A percentile compares a stretch with the other conserved stretches of the same genome.
Evolutionary conservation across 2,113 vertebrate species (phyloP).

Genomic region (Pao palembangensis): DNA sequence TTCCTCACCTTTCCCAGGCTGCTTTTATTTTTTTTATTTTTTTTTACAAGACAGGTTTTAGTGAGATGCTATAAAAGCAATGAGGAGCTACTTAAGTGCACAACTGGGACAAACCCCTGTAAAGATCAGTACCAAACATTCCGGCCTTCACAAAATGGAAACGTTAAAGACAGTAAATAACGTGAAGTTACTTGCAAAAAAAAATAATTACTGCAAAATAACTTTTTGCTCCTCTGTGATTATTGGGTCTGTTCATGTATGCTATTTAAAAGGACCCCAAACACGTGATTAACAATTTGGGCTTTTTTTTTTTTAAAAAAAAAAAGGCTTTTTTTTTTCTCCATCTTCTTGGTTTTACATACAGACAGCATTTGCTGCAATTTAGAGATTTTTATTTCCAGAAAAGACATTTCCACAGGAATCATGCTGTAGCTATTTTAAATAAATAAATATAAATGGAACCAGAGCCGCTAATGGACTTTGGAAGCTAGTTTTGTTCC

Average conservation of each 20-base stretch:
- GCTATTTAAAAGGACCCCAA: slow-evolving; percentile 48
- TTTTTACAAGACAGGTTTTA: slow-evolving; percentile 74
- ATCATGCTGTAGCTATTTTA: too few relatives aligned
- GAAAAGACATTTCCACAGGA: background rate
- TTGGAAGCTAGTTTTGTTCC: background rate
- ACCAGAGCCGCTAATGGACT: background rate
- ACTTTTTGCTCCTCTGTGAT: background rate
- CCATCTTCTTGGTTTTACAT: slow-evolving; percentile 50
- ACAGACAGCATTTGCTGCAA: slow-evolving; percentile 27
- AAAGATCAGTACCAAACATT: slow-evolving; percentile 62
- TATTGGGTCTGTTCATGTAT: slow-evolving; percentile 18
- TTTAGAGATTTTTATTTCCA: slow-evolving; percentile 29
- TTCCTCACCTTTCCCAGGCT: slow-evolving; percentile 41
- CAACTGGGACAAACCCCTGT: slow-evolving; percentile 65
- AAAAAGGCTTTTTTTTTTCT: background rate
- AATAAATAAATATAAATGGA: background rate
- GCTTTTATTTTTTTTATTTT: slow-evolving; percentile 24
- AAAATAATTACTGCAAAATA: slow-evolving; percentile 34
- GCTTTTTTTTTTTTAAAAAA: slow-evolving; percentile 26
- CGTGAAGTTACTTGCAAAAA: slow-evolving; percentile 49
- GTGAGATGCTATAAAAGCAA: slow-evolving; percentile 71
- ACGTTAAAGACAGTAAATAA: slow-evolving; percentile 48
- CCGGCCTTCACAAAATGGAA: slow-evolving; percentile 34
- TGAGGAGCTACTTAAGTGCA: slow-evolving; percentile 68
- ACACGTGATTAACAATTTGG: slow-evolving; percentile 46